These are phyloP conservation scores for Harpegnathos saltator DNA, from an alignment of 1,140 invertebrate genomes.

Conservation along the genomic window DNA sequence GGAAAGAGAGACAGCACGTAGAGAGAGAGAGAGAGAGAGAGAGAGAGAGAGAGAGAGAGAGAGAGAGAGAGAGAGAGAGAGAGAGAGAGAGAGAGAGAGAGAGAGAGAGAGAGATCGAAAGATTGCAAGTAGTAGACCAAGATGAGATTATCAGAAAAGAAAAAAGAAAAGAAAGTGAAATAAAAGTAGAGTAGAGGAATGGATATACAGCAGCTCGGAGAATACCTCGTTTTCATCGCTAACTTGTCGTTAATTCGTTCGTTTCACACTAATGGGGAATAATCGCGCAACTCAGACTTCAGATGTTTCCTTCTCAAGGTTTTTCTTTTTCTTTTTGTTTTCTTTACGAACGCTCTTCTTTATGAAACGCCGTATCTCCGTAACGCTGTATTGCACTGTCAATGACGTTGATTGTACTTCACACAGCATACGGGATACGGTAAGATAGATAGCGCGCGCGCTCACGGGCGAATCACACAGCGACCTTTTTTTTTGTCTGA, in stretches of 20 bases:
- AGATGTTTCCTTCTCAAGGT: neutral
- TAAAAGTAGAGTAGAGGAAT: conserved; percentile 2
- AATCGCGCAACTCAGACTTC: neutral
- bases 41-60: conserved; percentile 18
- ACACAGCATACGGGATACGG: no score
- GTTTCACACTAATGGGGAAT: conserved; percentile 16
- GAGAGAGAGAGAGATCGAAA: conserved; percentile 45
- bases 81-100: conserved; percentile 2
- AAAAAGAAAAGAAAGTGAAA: conserved; percentile 29
- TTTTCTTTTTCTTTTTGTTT: neutral
- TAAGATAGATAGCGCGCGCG: no score
- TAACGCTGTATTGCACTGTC: no score
- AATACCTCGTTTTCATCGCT: conserved; percentile 74
- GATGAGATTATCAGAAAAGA: neutral
- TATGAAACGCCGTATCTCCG: conserved; percentile 41
- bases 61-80: conserved; percentile 19
- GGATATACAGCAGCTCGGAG: conserved; percentile 37
- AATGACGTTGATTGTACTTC: no score
- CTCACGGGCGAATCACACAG: no score
- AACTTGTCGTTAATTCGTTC: conserved; percentile 48
- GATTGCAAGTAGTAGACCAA: conserved; percentile 12
- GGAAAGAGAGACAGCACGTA: conserved; percentile 35
- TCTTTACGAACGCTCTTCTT: conserved; percentile 54
- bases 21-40: neutral
- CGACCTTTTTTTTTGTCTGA: neutral